These are phyloP conservation scores for Silurus glanis DNA, from an alignment of 2,113 vertebrate genomes.

Conservation along the genomic window DNA sequence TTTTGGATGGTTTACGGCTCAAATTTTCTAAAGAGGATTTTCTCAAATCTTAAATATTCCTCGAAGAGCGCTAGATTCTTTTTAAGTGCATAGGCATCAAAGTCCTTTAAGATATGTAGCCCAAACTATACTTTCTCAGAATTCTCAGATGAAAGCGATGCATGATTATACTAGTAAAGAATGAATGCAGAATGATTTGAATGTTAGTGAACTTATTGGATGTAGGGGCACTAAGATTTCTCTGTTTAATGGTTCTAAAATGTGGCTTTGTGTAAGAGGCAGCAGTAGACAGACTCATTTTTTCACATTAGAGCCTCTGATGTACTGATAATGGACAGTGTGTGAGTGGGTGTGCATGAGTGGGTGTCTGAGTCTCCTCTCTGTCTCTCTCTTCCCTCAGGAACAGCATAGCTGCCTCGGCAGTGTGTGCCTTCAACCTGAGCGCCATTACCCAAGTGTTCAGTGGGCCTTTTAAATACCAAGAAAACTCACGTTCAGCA, in stretches of 20 bases:
- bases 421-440: conserved; percentile 96
- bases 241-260: conserved; percentile 9
- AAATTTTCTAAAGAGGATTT: neutral
- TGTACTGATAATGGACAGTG: conserved; percentile 33
- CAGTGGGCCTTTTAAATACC: conserved; percentile 93
- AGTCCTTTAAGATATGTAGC: neutral
- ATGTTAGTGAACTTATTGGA: neutral
- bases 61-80: neutral
- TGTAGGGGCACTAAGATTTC: neutral
- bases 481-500: conserved; percentile 93
- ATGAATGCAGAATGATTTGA: conserved; percentile 13
- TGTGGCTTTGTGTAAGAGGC: conserved; percentile 25
- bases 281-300: conserved; percentile 41
- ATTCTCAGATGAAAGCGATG: neutral
- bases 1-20: neutral
- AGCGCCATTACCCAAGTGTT: conserved; percentile 91
- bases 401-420: conserved; percentile 95
- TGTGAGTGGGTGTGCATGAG: conserved; percentile 31
- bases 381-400: conserved; percentile 64
- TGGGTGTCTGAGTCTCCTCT: conserved; percentile 16
- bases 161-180: neutral
- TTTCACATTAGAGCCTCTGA: conserved; percentile 25
- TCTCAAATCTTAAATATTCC: neutral
- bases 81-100: neutral
- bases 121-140: neutral